Base-by-base conservation (phyloP, 2,888 invertebrate genomes). In the Hirtodrosophila confusa region DNA sequence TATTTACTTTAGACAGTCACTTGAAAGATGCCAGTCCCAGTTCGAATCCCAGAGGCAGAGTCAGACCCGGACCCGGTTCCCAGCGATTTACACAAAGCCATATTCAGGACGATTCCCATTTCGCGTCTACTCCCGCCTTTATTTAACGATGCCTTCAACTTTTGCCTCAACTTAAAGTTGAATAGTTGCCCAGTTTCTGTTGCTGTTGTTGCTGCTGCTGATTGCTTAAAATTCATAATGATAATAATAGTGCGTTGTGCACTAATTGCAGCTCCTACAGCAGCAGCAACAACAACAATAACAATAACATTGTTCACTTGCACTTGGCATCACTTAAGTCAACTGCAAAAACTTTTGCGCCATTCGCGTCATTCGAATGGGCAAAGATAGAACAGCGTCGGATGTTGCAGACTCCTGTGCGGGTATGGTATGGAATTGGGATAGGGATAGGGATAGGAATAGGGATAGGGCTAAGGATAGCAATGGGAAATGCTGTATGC, bases 191-290 rank as follows among this genome's bases (percentile, higher is more conserved):
- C 53, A 44, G 9, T 12, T 17, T 29, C n/a, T 53, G 51, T 11
- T 35, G 39, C 2, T 27, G 29, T 6, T 27, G 40, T 9, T 50
- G n/a, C 12, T 39, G 47, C 69, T 73, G 73, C 61, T 80, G 85
- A 87, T 85, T 85, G 76, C 86, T 85, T 76, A 70, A 87, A 85
- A 85, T 87, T 84, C 85, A 84, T 85, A 84, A 87, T 85, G 80
- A 87, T 87, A 84, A 77, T 77, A 75, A 75, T 69, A 82, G 80
- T 80, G 72, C 85, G 75, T 76, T 78, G 55, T 78, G 78, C 82
- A 76, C 87, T 87, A 84, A 84, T 87, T 84, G 83, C 87, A 78
- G 62, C 68, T 56, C 27, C 27, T 31, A 31, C 31, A 31, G 7
- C 31, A 31, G 9, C 43, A 61, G 31, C 48, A 44, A 48, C 47